Evolutionary conservation across 2,888 invertebrate genomes (phyloP), one percentile per base, ranked within the genome.

Genomic region (Pseudeuparius sepicola): DNA sequence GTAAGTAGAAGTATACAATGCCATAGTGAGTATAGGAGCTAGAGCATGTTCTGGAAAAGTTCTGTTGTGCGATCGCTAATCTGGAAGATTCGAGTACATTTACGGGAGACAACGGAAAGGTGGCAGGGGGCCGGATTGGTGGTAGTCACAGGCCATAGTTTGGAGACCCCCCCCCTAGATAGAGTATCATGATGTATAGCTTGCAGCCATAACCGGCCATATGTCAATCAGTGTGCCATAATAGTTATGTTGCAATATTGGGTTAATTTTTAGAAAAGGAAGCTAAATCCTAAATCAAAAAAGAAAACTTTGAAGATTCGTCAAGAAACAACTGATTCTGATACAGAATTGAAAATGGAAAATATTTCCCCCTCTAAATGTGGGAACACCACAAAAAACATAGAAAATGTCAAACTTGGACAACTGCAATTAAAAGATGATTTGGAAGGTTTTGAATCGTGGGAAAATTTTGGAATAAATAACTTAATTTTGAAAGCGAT

Each of bases 401-500:
- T 37, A 30, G 24, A 40, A 33, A 38, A 31, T 32, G 36, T 31
- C 20, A 20, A 6, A 20, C 6, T 20, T 7, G 20, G 14, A 29
- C 25, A 9, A 10, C 10, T 11, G n/a, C 11, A 16, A 27, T 12
- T 14, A 10, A 36, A 18, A 7, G 12, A 37, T 12, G 34, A 27
- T 26, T 13, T 30, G 31, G 17, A 20, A 24, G 36, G 39, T 47
- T 64, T 70, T 63, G 53, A 71, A 45, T 67, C 71, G 0, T 84
- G 84, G 85, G 68, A 68, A 4, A 68, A 69, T 31, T 68, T 78
- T 37, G 78, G 78, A 48, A 72, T 93, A 7, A 81, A 82, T 1
- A 65, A 70, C 3, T 59, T 69, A 2, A 71, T 96, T 36, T 55
- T 90, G 18, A 71, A 69, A 50, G 84, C 87, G 1, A 58, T 97